These are phyloP conservation scores for Hyaena hyaena DNA, from an alignment of 2,113 vertebrate species.

Conservation along the genomic window DNA sequence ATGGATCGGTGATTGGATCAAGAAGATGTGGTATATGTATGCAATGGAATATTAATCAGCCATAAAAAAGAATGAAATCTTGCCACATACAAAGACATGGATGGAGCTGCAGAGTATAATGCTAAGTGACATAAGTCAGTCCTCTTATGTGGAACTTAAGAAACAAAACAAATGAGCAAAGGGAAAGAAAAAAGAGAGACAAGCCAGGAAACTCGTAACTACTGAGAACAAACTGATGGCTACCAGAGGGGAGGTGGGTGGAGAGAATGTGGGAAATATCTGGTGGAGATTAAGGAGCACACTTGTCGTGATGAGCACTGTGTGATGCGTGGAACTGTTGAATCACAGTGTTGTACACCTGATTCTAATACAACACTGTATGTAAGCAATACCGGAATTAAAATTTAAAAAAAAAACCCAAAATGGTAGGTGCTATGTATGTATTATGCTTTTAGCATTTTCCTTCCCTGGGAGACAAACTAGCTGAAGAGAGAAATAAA, in stretches of 20 bases:
- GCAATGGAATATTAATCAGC: background rate
- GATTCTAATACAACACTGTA: background rate
- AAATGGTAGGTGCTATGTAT: background rate
- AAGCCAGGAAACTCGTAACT: background rate
- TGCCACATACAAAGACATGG: background rate
- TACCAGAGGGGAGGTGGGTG: background rate
- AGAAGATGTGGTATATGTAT: background rate
- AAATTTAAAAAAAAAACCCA: background rate
- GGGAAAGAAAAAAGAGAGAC: background rate
- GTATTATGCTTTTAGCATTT: background rate
- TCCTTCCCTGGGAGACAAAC: background rate
- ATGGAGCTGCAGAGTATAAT: background rate
- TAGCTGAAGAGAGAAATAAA: conserved; percentile 5
- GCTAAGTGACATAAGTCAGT: background rate
- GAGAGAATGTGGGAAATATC: background rate
- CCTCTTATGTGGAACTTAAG: background rate
- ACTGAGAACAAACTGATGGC: background rate
- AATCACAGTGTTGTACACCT: background rate
- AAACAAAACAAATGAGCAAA: background rate
- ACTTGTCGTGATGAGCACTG: background rate
- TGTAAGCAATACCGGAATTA: background rate
- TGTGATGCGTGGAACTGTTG: background rate
- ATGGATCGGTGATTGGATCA: background rate
- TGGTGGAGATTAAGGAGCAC: background rate
- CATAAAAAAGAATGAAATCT: background rate